phyloP scores from a whole-genome alignment of 2,888 invertebrate genomes.

The Pterostichus niger region DNA sequence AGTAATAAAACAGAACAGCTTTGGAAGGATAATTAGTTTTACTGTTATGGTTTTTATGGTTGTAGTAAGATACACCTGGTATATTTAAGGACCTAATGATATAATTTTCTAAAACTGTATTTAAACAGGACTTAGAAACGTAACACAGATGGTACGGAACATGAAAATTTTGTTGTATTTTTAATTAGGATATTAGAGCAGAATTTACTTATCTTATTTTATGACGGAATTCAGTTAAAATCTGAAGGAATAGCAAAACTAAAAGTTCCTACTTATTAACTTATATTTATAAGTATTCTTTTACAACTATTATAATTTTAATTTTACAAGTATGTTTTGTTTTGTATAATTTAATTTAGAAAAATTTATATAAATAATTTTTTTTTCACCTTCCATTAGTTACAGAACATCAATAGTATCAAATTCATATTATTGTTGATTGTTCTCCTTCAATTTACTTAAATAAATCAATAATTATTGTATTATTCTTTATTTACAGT shows the following conservation, averaged over 20 bases:
- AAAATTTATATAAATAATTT: too few species aligned
- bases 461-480: too few species aligned
- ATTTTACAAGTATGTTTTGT: slow-evolving; percentile 3
- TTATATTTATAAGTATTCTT: too few species aligned
- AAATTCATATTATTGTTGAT: too few species aligned
- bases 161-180: neutral
- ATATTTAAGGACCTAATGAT: slow-evolving; percentile 4
- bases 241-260: too few species aligned
- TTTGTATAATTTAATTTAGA: too few species aligned
- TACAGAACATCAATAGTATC: too few species aligned
- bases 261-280: neutral
- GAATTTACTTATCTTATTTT: neutral
- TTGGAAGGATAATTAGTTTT: slow-evolving; percentile 12
- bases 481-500: too few species aligned
- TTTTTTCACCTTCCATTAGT: too few species aligned
- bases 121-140: slow-evolving; percentile 1
- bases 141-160: slow-evolving; percentile 8
- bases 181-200: neutral
- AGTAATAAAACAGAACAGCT: slow-evolving; percentile 1
- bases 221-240: too few species aligned
- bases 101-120: slow-evolving; percentile 24
- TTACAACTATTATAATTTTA: neutral
- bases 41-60: slow-evolving; percentile 7
- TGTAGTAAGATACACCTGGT: slow-evolving; percentile 25
- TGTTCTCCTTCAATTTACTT: too few species aligned